phyloP scores from a whole-genome alignment of 2,797 vertebrate species.

The Schizopygopsis pylzovi region DNA sequence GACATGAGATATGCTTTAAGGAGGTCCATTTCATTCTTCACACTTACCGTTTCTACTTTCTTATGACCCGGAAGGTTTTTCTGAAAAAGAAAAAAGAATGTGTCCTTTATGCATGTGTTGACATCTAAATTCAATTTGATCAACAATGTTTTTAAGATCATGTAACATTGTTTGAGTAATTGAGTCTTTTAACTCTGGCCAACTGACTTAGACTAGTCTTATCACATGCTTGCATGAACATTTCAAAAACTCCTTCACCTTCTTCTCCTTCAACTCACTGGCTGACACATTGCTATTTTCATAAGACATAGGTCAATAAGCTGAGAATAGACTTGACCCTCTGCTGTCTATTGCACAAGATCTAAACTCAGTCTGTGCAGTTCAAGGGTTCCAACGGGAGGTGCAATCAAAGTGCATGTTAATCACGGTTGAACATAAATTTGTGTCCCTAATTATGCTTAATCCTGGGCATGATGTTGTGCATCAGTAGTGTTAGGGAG shows the following conservation, averaged over 20 bases:
- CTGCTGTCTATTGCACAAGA: neutral
- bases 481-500: neutral
- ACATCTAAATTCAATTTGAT: neutral
- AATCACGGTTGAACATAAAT: neutral
- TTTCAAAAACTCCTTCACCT: neutral
- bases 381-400: neutral
- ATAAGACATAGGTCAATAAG: neutral
- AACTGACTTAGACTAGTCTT: too few relatives aligned
- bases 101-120: neutral
- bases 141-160: neutral
- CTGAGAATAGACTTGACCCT: neutral
- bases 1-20: neutral
- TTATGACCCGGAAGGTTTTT: neutral
- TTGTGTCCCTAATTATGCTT: neutral
- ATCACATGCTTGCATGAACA: neutral
- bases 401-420: neutral
- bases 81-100: constrained; percentile 11
- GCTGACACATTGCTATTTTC: neutral
- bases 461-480: neutral
- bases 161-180: neutral
- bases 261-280: neutral
- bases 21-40: neutral
- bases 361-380: neutral
- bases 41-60: constrained; percentile 8
- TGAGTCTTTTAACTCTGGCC: neutral